A percentile compares a stretch with the other conserved stretches of the same genome.
phyloP scores from a whole-genome alignment of 2,113 vertebrate species.

The Mixornis gularis region DNA sequence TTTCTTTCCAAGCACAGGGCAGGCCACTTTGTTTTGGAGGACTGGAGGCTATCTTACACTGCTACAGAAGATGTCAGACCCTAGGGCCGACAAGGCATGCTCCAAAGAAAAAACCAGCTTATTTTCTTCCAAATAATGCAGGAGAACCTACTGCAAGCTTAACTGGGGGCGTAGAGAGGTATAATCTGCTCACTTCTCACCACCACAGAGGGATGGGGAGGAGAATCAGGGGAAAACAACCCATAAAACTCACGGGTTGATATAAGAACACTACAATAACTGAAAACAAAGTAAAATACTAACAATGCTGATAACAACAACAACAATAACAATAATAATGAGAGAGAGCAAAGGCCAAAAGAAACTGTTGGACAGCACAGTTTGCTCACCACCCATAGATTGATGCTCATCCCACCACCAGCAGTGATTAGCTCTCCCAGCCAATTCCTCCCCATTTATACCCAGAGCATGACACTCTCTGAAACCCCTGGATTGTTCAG shows the following conservation, averaged over 20 bases:
- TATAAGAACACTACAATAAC: background rate
- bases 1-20: background rate
- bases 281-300: background rate
- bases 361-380: background rate
- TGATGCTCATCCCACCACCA: background rate
- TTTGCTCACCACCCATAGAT: background rate
- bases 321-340: background rate
- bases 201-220: background rate
- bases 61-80: background rate
- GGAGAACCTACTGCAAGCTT: background rate
- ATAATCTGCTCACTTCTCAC: background rate
- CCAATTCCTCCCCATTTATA: background rate
- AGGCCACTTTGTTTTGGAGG: accelerated
- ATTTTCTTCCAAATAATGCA: background rate
- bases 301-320: background rate
- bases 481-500: background rate
- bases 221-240: background rate
- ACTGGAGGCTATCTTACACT: background rate
- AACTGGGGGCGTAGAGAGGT: background rate
- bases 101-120: background rate
- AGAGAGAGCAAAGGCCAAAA: background rate
- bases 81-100: background rate
- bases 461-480: background rate
- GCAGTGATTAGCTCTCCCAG: background rate
- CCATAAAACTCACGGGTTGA: background rate